These are phyloP conservation scores for Tupaia chinensis DNA, from an alignment of 2,113 vertebrate species.

Conservation along the genomic window DNA sequence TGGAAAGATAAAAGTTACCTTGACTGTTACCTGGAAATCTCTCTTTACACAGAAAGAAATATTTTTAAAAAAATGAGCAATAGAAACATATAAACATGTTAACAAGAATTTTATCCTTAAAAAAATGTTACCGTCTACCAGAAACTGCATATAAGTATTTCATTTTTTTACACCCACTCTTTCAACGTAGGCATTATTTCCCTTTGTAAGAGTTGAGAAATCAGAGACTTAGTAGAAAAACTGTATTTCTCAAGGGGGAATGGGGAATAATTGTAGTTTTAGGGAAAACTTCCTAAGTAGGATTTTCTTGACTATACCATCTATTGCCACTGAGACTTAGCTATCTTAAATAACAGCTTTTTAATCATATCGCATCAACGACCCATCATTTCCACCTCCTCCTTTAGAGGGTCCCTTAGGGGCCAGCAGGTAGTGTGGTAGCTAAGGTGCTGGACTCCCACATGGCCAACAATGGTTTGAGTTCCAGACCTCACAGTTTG, in stretches of 20 bases:
- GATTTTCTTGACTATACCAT: neutral
- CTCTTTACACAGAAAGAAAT: neutral
- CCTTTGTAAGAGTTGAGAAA: neutral
- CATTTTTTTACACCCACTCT: neutral
- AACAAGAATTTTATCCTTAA: neutral
- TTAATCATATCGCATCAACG: neutral
- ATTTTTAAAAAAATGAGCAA: neutral
- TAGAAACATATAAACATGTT: neutral
- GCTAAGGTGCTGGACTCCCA: too few species aligned
- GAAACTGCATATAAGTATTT: neutral
- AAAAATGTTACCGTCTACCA: neutral
- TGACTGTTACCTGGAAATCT: neutral
- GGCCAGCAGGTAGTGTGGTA: too few species aligned
- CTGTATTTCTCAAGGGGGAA: neutral
- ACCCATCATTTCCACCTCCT: neutral
- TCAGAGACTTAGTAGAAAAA: neutral
- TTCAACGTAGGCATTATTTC: neutral
- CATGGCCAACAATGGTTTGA: too few species aligned
- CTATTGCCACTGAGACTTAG: neutral
- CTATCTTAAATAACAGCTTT: neutral
- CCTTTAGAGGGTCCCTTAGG: neutral
- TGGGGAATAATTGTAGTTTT: accelerated
- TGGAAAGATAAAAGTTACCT: neutral
- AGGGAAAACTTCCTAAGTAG: neutral
- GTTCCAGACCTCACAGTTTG: too few species aligned